Evolutionary conservation across 2,888 invertebrate genomes (phyloP), one percentile per base, ranked within the genome.

Genomic region (Salticus scenicus): DNA sequence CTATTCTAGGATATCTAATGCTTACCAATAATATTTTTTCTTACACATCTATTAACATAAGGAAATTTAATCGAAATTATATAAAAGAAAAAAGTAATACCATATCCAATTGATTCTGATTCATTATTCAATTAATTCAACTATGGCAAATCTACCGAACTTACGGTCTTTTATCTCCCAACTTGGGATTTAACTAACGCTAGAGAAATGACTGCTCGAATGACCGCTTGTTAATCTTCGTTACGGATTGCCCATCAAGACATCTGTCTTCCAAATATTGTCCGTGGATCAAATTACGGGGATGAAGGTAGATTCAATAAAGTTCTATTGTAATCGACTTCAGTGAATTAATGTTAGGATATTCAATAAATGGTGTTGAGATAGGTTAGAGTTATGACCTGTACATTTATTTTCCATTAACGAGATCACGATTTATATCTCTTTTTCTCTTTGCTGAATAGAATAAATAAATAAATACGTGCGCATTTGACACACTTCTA

Each of bases 141-240:
- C 17, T 47, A 17, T 17, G 47, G 17, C 17, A 17, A 47, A 47
- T 47, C 17, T 47, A 5, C 47, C 14, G 47, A 5, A 37, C 37
- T 8, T 2, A 47, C 10, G 8, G n/a, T n/a, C n/a, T n/a, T n/a
- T n/a, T n/a, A n/a, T 24, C 24, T 57, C 2, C 2, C 20, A 1
- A 20, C 17, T 14, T 8, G 71, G 78, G 78, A 47, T 47, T 72
- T 57, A 24, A 37, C 12, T 12, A 24, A 5, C 57, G 57, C 8
- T 24, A 37, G 2, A 57, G 57, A 24, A 2, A 24, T 57, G n/a
- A 5, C 57, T 57, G 5, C 17, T n/a, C 12, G 57, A 57, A 57
- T 24, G 24, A 57, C 57, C 17, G 24, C 24, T 42, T 79, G 78
- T 79, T 79, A 64, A 72, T 79, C 78, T 79, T 79, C 64, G 78